Base-by-base conservation (phyloP, 2,113 vertebrate genomes). In the Butorides virescens region DNA sequence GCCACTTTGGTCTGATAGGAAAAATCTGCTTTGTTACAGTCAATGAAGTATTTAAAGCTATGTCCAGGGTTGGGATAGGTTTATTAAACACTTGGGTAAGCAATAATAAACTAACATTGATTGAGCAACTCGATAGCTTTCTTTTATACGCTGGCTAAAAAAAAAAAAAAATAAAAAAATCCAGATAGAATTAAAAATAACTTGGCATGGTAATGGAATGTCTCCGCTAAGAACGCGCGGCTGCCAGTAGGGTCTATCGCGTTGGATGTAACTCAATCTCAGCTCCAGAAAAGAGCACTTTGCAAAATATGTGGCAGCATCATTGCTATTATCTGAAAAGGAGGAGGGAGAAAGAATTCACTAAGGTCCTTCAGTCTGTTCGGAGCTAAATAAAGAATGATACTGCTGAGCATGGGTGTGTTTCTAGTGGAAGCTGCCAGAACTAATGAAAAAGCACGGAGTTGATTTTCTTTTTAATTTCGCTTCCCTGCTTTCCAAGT, bases 11-110 rank as follows among this genome's bases (percentile, higher is more conserved):
- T 91, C 97, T 94, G 95, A 95, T 96, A 97, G 96, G 95, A 98
- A 98, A 98, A 96, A 97, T 90, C 94, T 95, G 94, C 90, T 98
- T 96, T 97, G 97, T 98, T 98, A 96, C 83, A 98, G 95, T 98
- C 98, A 96, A 95, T 98, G 98, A 97, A 97, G 97, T 98, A 97
- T 98, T 97, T 98, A 97, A 97, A 97, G 91, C 92, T 94, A 91
- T 32, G 59, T 95, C 90, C 92, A 93, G 88, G 88, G 63, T 56
- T 93, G 92, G 92, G 90, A 90, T 94, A 93, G 94, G 96, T 98
- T 98, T 98, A 98, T 98, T 98, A 98, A 98, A 98, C 98, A 98
- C 97, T 98, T 97, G 98, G 96, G 90, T 98, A 98, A 98, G 97
- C 97, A 98, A 98, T 97, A 97, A 98, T 97, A 98, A 98, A 97